Evolutionary conservation across 2,113 vertebrate genomes (phyloP), one percentile per base, ranked within the genome.

Genomic region (Ptilonorhynchus violaceus): DNA sequence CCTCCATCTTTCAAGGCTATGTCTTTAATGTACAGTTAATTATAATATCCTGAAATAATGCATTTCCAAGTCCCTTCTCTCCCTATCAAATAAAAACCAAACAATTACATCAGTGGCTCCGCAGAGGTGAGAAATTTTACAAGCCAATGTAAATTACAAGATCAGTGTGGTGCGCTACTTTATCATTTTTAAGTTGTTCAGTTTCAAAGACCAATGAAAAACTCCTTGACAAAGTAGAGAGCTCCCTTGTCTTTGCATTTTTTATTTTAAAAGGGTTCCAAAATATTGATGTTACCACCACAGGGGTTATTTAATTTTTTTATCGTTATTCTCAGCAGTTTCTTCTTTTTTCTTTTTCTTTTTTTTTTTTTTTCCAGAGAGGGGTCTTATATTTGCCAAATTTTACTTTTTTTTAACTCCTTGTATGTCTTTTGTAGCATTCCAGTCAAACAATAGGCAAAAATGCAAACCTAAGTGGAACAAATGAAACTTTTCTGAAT

Each of bases 381-480:
- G 7, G 10, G 67, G 16, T 82, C 59, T 93, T 94, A 12, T 96
- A 60, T 96, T 95, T 95, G 79, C 44, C 85, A 92, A 95, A 96
- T 96, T 63, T 83, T 93, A 95, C 59, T 96, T 95, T 96, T 86
- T 22, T 93, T 90, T 91, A 88, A 58, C 85, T 90, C 62, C 53
- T 79, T 77, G 6, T 46, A 91, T 86, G 23, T 93, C 89, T 93
- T 94, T 91, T 92, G 62, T 69, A 94, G 33, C 47, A 83, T 68
- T 89, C 42, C 85, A 83, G 44, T 93, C 63, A 97, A 95, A 96
- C 88, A 96, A 94, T 55, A 93, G 44, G 49, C 47, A 95, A 97
- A 97, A 97, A 96, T 96, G 96, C 97, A 97, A 93, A 96, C 92
- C 96, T 97, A 97, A 97, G 97, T 96, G 87, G 93, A 97, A 97